Conservation (phyloP, 2,888 invertebrate genomes). For the Euphydryas editha region DNA sequence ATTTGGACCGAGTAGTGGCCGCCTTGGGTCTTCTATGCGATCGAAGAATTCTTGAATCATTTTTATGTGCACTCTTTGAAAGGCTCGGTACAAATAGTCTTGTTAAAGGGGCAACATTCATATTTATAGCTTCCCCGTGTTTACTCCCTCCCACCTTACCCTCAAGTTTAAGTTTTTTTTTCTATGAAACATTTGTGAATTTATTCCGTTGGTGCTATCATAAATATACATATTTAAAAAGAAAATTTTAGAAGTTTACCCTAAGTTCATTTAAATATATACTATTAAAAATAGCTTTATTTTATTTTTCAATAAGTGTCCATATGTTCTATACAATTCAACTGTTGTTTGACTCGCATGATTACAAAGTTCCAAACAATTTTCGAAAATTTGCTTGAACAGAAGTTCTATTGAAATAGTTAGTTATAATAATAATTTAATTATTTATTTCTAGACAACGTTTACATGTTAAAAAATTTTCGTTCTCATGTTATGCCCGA, state of each 20-base stretch:
- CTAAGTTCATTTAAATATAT: neutral
- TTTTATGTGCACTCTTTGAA: constrained; percentile 30
- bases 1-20: constrained; percentile 66
- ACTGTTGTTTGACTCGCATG: neutral
- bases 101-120: constrained; percentile 7
- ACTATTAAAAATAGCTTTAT: neutral
- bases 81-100: constrained; percentile 33
- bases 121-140: constrained; percentile 24
- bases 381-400: no score
- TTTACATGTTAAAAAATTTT: no score
- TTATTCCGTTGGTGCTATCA: constrained; percentile 14
- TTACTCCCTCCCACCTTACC: constrained; percentile 24
- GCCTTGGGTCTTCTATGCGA: constrained; percentile 57
- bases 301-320: neutral
- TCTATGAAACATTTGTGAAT: constrained; percentile 19
- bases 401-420: no score
- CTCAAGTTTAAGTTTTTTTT: no score
- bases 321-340: neutral
- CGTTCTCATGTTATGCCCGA: no score
- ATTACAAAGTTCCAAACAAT: no score
- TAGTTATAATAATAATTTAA: no score
- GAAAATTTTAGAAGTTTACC: constrained; percentile 8
- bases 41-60: constrained; percentile 55
- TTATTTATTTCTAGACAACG: no score
- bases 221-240: constrained; percentile 30